Evolutionary conservation across 1,140 invertebrate genomes (phyloP).

Genomic region (Paraescarpia echinospica): DNA sequence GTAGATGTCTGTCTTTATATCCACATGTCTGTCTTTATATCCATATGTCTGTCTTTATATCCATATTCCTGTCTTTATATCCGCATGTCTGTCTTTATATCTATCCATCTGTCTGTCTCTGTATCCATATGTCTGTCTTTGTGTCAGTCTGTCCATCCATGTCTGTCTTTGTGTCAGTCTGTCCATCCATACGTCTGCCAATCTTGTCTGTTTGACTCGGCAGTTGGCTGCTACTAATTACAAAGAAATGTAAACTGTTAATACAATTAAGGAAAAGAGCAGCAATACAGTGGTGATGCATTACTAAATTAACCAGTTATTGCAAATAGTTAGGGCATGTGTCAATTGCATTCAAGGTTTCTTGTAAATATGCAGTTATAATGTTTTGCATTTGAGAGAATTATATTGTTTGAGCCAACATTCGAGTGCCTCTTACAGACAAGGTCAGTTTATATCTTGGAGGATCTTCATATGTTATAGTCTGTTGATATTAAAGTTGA

Average conservation of each 20-base stretch:
- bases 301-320: background rate
- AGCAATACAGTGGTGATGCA: background rate
- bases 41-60: too few species aligned
- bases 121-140: too few species aligned
- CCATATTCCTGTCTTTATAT: too few species aligned
- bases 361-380: background rate
- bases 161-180: too few species aligned
- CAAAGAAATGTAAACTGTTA: background rate
- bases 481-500: slow-evolving; percentile 1
- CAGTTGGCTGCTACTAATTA: background rate
- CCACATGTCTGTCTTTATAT: too few species aligned
- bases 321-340: background rate
- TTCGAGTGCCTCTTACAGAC: background rate
- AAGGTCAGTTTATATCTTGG: background rate
- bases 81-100: too few species aligned
- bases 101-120: too few species aligned
- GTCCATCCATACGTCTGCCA: background rate
- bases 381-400: slow-evolving; percentile 1
- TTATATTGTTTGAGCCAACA: background rate
- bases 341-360: background rate
- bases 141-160: too few species aligned
- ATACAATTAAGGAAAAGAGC: background rate
- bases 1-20: too few species aligned
- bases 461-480: background rate
- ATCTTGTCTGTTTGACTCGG: background rate